Evolutionary conservation across 2,113 vertebrate species (phyloP), one percentile per base, ranked within the genome.

Genomic region (Loxodonta africana): DNA sequence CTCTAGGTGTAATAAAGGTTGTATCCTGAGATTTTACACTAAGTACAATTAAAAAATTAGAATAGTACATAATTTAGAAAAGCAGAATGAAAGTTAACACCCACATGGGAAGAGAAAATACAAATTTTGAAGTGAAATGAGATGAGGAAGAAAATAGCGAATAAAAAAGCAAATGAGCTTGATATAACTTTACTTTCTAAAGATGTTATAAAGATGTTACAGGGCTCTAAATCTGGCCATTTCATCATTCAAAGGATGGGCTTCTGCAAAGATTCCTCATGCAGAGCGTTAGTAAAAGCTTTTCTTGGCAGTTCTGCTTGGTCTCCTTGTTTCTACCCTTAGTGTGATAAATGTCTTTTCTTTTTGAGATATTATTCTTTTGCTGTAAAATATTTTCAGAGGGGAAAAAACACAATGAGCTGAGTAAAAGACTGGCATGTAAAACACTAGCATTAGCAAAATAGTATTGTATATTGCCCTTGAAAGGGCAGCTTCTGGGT

Each of bases 391-490:
- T 6, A 4, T 88, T 97, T 97, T 96, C 91, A 83, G 78, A 90
- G 41, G 57, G 51, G 89, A 30, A 41, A 95, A 94, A 80, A 15
- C 92, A 78, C 94, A 97, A 96, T 92, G 82, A 97, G 63, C 65
- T 93, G 91, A 96, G 83, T 94, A 93, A 98, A 82, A 97, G 83
- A 95, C 82, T 97, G 97, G 95, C 98, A 96, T 84, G 76, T 85
- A 98, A 98, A 98, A 95, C n/a, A 97, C 83, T 88, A 85, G 81
- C 74, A 97, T 97, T 98, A 97, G 96, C 83, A 97, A 93, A 98
- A 98, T 9, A 33, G 46, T 74, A 81, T 33, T 94, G 44, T 41
- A 10, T 74, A 94, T 94, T 0, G 2, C 91, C 84, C 94, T 98
- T 94, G 78, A 84, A 96, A 91, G 30, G 77, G 83, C 41, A 76